A percentile compares a stretch with the other conserved stretches of the same genome.
These are phyloP conservation scores for Luffia ferchaultella DNA, from an alignment of 2,888 invertebrate species.

Conservation along the genomic window DNA sequence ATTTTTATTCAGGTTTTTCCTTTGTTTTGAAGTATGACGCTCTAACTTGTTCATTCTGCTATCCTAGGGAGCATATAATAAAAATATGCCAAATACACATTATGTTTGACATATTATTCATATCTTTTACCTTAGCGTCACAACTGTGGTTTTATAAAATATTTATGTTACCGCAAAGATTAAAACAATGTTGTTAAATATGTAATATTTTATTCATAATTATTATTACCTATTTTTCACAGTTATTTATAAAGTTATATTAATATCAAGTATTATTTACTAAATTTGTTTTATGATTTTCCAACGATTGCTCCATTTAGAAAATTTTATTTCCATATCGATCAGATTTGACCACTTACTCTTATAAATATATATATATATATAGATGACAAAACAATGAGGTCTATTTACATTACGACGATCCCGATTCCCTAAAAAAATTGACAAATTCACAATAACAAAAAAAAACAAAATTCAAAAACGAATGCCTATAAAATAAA, in stretches of 20 bases:
- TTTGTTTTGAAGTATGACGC: too few relatives aligned
- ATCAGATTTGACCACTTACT: constrained; percentile 52
- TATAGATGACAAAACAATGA: constrained; percentile 60
- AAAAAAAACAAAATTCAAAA: constrained; percentile 37
- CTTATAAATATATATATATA: too few relatives aligned
- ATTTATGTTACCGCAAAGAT: too few relatives aligned
- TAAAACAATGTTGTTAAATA: constrained; percentile 54
- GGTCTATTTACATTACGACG: constrained; percentile 69
- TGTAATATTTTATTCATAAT: constrained; percentile 68
- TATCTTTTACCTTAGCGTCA: too few relatives aligned
- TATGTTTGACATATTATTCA: too few relatives aligned
- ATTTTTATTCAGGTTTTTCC: too few relatives aligned
- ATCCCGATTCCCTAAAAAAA: constrained; percentile 76
- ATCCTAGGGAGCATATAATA: too few relatives aligned
- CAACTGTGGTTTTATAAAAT: too few relatives aligned
- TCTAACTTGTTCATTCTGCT: too few relatives aligned
- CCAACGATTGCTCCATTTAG: constrained; percentile 65
- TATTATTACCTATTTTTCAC: constrained; percentile 67
- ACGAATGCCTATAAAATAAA: constrained; percentile 55
- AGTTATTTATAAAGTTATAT: constrained; percentile 69
- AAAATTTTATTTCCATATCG: constrained; percentile 63
- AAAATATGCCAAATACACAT: too few relatives aligned
- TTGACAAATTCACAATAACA: constrained; percentile 75
- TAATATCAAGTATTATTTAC: constrained; percentile 65
- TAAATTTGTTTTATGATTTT: constrained; percentile 62